Conservation (phyloP, 2,113 vertebrate species). For the Tautogolabrus adspersus region DNA sequence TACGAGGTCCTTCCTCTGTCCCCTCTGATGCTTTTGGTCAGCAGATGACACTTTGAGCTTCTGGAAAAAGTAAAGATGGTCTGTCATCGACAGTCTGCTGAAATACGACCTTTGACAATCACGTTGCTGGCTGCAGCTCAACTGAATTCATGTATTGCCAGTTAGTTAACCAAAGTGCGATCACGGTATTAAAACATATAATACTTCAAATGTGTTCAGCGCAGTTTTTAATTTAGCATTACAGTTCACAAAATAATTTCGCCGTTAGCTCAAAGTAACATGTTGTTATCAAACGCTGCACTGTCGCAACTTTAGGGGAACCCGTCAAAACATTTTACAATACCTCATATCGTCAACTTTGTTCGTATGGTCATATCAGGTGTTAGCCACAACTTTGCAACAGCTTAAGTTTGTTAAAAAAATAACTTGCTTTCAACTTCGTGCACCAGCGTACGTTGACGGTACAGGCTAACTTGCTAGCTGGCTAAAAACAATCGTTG, state of each 20-base stretch:
- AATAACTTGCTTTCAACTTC: background rate
- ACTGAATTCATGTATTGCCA: background rate
- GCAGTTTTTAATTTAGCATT: background rate
- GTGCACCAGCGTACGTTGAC: background rate
- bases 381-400: background rate
- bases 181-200: no score
- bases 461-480: slow-evolving; percentile 12
- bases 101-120: slow-evolving; percentile 22
- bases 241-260: background rate
- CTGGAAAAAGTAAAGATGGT: slow-evolving; percentile 15
- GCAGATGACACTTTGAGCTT: slow-evolving; percentile 52
- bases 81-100: slow-evolving; percentile 4
- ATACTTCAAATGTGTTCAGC: no score
- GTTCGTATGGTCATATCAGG: background rate
- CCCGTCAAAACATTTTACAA: background rate
- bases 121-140: background rate
- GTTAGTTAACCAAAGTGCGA: background rate
- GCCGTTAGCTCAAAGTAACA: background rate
- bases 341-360: background rate
- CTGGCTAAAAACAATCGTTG: background rate
- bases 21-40: slow-evolving; percentile 45
- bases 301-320: background rate
- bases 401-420: slow-evolving; percentile 14
- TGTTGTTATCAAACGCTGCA: background rate
- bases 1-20: slow-evolving; percentile 22